Evolutionary conservation across 2,888 invertebrate species (phyloP).

Genomic region (Ophion costatus): DNA sequence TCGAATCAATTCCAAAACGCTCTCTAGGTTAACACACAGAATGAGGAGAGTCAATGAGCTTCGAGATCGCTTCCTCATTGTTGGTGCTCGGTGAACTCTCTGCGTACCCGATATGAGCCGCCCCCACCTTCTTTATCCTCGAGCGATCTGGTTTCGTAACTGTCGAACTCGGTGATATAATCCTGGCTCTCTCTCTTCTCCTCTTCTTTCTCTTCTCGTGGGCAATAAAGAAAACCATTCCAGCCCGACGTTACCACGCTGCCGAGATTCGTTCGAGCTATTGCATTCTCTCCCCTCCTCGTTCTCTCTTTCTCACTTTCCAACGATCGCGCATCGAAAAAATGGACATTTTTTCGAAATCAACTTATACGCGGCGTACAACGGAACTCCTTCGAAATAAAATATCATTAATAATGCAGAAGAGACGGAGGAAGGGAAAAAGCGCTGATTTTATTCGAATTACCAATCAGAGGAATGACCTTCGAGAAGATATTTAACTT

Average conservation of each 20-base stretch:
- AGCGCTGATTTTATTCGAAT: neutral
- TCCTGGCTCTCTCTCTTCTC: neutral
- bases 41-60: conserved; percentile 26
- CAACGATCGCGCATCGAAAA: neutral
- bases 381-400: neutral
- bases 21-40: neutral
- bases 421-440: neutral
- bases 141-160: conserved; percentile 41
- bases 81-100: conserved; percentile 40
- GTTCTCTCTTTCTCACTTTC: neutral
- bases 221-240: conserved; percentile 53
- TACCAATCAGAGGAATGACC: neutral
- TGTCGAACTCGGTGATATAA: conserved; percentile 32
- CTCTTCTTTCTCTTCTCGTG: neutral
- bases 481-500: conserved; percentile 4
- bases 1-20: conserved; percentile 24
- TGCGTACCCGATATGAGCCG: neutral
- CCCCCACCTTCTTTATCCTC: conserved; percentile 11
- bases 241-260: neutral
- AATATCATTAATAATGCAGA: neutral
- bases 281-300: neutral
- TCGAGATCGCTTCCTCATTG: conserved; percentile 41
- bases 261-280: neutral
- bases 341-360: neutral
- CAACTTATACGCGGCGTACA: neutral